Conservation (phyloP, 2,888 invertebrate genomes). For the Luperina testacea region DNA sequence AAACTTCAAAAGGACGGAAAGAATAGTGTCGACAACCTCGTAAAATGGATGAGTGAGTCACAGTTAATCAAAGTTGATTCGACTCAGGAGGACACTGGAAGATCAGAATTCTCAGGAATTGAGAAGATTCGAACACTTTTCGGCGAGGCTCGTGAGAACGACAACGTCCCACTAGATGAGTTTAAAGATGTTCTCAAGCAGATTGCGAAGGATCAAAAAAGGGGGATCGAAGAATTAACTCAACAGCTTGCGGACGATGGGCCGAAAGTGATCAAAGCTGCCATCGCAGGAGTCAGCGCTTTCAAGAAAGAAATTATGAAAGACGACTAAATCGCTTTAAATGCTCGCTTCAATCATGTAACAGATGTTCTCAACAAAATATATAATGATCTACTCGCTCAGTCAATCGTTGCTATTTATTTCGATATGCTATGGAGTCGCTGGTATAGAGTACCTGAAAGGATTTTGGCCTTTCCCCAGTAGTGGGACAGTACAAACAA, state of each 20-base stretch:
- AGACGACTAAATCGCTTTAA: slow-evolving; percentile 5
- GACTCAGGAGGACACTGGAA: slow-evolving; percentile 29
- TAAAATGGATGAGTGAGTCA: slow-evolving; percentile 79
- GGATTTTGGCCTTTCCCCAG: too few relatives aligned
- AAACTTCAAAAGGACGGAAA: slow-evolving; percentile 73
- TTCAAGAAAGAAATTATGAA: slow-evolving; percentile 69
- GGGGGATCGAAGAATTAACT: slow-evolving; percentile 68
- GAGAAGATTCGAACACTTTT: slow-evolving; percentile 73
- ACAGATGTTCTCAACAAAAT: not conserved
- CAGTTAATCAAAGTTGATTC: slow-evolving; percentile 69
- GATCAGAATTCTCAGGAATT: slow-evolving; percentile 57
- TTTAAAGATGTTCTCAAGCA: slow-evolving; percentile 72
- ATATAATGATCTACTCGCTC: slow-evolving; percentile 3
- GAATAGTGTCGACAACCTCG: slow-evolving; percentile 73
- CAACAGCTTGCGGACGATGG: slow-evolving; percentile 69
- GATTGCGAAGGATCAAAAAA: slow-evolving; percentile 73
- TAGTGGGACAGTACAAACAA: too few relatives aligned
- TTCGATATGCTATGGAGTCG: not conserved
- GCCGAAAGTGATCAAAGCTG: slow-evolving; percentile 70
- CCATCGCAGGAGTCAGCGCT: slow-evolving; percentile 70
- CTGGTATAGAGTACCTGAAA: too few relatives aligned
- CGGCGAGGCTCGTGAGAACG: slow-evolving; percentile 58
- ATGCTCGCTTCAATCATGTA: not conserved
- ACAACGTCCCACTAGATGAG: slow-evolving; percentile 66
- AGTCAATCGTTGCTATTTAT: slow-evolving; percentile 11